A percentile compares a stretch with the other conserved stretches of the same genome.
Evolutionary conservation across 1,140 invertebrate genomes (phyloP).

Genomic region (Drosophila varians): DNA sequence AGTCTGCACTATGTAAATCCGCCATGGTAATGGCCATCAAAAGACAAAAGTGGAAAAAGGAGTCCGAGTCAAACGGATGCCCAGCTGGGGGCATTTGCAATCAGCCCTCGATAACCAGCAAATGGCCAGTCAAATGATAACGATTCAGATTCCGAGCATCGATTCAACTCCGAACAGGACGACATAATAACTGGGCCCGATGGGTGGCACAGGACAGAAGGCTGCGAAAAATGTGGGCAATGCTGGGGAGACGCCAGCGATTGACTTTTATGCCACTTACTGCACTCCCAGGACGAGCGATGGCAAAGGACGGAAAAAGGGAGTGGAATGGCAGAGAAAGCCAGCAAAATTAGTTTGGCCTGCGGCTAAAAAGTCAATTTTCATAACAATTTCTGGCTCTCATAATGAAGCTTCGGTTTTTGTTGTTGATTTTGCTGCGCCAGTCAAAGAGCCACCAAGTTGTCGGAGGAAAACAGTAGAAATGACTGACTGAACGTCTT

Average conservation of each 20-base stretch:
- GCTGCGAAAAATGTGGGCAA: not conserved
- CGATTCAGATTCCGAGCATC: slow-evolving; percentile 47
- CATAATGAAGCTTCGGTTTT: slow-evolving; percentile 72
- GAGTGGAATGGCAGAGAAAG: slow-evolving; percentile 23
- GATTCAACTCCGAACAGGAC: slow-evolving; percentile 13
- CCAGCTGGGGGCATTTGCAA: slow-evolving; percentile 68
- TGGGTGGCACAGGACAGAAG: not conserved
- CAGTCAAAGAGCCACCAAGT: slow-evolving; percentile 14
- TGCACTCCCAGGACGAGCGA: slow-evolving; percentile 3
- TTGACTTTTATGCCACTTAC: slow-evolving; percentile 63
- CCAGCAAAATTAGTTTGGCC: slow-evolving; percentile 74
- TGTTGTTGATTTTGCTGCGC: slow-evolving; percentile 62
- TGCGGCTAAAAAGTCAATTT: slow-evolving; percentile 75
- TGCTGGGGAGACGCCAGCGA: slow-evolving; percentile 43
- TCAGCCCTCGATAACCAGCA: slow-evolving; percentile 80
- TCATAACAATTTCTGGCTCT: slow-evolving; percentile 76
- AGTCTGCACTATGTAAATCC: not conserved
- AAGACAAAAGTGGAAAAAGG: slow-evolving; percentile 9
- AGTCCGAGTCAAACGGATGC: slow-evolving; percentile 17
- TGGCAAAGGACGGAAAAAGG: not conserved
- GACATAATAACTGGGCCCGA: slow-evolving; percentile 15
- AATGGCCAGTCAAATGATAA: slow-evolving; percentile 81
- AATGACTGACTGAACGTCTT: not conserved
- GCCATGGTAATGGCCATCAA: not conserved
- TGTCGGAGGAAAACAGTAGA: not conserved